phyloP scores from a whole-genome alignment of 2,797 vertebrate species.

The Acanthurus lineatus region DNA sequence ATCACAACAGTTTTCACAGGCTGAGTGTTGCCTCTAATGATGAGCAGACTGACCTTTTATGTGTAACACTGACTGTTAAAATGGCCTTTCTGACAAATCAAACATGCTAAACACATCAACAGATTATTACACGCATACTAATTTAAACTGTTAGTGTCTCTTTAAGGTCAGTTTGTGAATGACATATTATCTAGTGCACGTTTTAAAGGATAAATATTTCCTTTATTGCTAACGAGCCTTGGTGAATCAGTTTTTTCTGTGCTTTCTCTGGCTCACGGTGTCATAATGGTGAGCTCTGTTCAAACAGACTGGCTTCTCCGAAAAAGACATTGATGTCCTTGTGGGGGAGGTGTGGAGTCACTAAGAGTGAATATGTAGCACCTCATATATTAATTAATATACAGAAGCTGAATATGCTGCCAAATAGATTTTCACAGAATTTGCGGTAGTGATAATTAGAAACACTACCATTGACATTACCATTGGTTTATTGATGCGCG shows the following conservation, averaged over 20 bases:
- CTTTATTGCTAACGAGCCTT: background rate
- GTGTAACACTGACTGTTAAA: background rate
- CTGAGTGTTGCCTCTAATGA: background rate
- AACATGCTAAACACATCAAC: background rate
- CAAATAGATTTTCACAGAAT: background rate
- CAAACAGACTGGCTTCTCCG: background rate
- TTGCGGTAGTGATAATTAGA: background rate
- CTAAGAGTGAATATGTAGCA: background rate
- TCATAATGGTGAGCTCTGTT: background rate
- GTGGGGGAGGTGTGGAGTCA: background rate
- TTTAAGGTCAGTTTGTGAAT: too few relatives aligned
- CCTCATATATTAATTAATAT: too few relatives aligned
- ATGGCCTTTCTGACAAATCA: background rate
- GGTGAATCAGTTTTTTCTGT: background rate
- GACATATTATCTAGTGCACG: too few relatives aligned
- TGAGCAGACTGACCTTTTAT: conserved; percentile 1
- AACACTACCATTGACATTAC: background rate
- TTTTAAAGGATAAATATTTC: background rate
- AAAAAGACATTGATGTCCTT: background rate
- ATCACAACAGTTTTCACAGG: background rate
- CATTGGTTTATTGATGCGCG: background rate
- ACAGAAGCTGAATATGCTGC: background rate
- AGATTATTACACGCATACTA: background rate
- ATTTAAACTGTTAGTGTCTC: background rate
- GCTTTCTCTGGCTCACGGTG: background rate